These are phyloP conservation scores for Myodes glareolus DNA, from an alignment of 2,113 vertebrate species.

Conservation along the genomic window DNA sequence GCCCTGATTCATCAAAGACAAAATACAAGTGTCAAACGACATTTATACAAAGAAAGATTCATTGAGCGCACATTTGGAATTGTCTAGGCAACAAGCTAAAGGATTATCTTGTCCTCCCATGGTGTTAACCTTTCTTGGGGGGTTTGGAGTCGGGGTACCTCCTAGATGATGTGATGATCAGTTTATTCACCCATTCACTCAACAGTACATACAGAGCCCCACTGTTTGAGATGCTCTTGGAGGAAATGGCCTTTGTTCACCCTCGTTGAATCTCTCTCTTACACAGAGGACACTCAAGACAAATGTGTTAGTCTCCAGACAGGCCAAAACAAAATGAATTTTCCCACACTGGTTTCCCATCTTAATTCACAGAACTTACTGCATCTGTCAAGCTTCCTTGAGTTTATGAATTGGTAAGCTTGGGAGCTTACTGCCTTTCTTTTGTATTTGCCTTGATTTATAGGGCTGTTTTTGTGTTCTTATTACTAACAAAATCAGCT, in stretches of 20 bases:
- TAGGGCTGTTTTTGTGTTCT: constrained; percentile 21
- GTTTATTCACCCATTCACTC: not conserved
- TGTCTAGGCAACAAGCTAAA: not conserved
- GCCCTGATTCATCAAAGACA: not conserved
- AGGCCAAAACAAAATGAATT: constrained; percentile 9
- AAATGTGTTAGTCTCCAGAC: not conserved
- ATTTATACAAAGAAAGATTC: not conserved
- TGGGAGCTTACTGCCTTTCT: not conserved
- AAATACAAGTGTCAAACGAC: not conserved
- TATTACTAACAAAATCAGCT: not conserved
- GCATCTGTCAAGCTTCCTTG: constrained; percentile 4
- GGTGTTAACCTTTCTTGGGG: not conserved
- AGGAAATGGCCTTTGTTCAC: not conserved
- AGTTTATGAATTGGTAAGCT: constrained; percentile 36
- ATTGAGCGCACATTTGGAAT: not conserved
- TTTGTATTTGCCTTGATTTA: not conserved
- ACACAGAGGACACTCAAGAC: not conserved
- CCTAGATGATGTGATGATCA: not conserved
- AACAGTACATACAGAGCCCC: not conserved
- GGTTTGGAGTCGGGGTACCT: not conserved
- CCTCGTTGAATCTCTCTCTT: not conserved
- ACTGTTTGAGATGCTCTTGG: not conserved
- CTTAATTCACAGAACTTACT: constrained; percentile 29
- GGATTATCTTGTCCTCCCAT: not conserved
- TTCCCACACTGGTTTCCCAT: not conserved